Percentiles rank a stretch among this genome's conserved stretches.
Evolutionary conservation across 2,888 invertebrate genomes (phyloP).

Genomic region (Meliscaeva auricollis): DNA sequence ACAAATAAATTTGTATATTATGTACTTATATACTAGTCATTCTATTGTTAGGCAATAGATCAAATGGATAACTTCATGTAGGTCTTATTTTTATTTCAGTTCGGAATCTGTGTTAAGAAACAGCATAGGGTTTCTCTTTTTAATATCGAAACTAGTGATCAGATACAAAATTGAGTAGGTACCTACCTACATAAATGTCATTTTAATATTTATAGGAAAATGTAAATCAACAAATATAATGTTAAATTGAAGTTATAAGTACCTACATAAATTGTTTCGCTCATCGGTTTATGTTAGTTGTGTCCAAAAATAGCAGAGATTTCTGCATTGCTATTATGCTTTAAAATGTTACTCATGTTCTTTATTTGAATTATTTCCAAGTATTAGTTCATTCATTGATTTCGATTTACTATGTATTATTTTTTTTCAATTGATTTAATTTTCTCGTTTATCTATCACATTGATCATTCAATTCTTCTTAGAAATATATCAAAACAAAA

Average conservation of each 20-base stretch:
- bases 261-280: slow-evolving; percentile 6
- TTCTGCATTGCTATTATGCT: background rate
- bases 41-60: too few species aligned
- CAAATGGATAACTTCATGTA: too few species aligned
- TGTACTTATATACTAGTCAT: too few species aligned
- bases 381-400: slow-evolving; percentile 44
- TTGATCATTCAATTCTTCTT: slow-evolving; percentile 29
- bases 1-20: too few species aligned
- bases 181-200: background rate
- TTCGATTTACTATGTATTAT: slow-evolving; percentile 24
- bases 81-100: too few species aligned
- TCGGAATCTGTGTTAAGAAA: too few species aligned
- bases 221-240: background rate
- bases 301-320: slow-evolving; percentile 1
- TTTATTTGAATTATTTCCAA: slow-evolving; percentile 17
- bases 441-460: slow-evolving; percentile 27
- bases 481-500: slow-evolving; percentile 24
- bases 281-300: background rate
- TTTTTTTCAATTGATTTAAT: slow-evolving; percentile 3
- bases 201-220: background rate
- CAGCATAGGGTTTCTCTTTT: too few species aligned
- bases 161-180: too few species aligned
- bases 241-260: background rate
- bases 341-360: background rate
- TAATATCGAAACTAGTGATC: too few species aligned